A percentile compares a stretch with the other conserved stretches of the same genome.
Conservation (phyloP, 2,113 vertebrate genomes). For the Origma solitaria region DNA sequence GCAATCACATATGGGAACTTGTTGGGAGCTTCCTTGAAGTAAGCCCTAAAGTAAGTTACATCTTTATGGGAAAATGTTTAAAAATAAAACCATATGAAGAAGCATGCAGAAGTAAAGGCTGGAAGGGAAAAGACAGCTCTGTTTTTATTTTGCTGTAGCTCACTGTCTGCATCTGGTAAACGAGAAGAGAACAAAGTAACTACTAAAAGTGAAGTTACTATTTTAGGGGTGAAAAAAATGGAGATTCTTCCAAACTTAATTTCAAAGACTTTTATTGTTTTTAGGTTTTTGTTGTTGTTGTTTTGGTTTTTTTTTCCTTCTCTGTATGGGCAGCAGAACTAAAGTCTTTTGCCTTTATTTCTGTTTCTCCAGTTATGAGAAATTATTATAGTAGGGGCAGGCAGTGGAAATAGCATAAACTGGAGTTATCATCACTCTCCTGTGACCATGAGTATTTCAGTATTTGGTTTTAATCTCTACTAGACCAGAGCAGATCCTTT, state of each 20-base stretch:
- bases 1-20: not conserved
- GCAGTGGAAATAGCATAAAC: not conserved
- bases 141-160: not conserved
- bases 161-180: not conserved
- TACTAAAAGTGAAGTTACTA: not conserved
- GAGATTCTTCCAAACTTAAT: not conserved
- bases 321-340: not conserved
- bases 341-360: not conserved
- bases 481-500: not conserved
- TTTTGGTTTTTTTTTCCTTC: too few relatives aligned
- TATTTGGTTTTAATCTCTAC: not conserved
- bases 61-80: constrained; percentile 14
- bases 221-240: not conserved
- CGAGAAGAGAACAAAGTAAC: not conserved
- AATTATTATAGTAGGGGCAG: not conserved
- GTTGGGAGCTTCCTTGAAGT: constrained; percentile 37
- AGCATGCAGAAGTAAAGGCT: not conserved
- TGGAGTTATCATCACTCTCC: not conserved
- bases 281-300: not conserved
- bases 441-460: not conserved
- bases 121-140: not conserved
- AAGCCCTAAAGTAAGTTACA: constrained; percentile 60
- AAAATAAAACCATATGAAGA: constrained; percentile 54
- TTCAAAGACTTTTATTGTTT: not conserved
- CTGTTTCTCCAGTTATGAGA: not conserved